Base-by-base conservation (phyloP, 1,140 invertebrate genomes). In the Drosophila virilis region DNA sequence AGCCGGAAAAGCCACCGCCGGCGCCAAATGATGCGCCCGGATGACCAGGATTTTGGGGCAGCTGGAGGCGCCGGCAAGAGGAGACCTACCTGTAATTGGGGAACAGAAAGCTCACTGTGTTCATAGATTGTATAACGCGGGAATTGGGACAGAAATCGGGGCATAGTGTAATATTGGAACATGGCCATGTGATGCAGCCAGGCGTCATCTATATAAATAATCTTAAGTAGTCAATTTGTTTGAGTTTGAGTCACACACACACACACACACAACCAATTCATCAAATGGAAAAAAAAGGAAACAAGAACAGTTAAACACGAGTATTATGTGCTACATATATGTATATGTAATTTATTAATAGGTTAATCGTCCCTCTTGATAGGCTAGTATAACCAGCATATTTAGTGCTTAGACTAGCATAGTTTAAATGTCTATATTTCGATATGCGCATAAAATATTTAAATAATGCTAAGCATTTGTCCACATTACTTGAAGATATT, bases 221-320 rank as follows among this genome's bases (percentile, higher is more conserved):
- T 51, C 22, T 70, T 91, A 91, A 81, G 88, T 91, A 91, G 88
- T 77, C 88, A 91, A 91, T 91, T 91, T 81, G 70, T 54, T 54
- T 77, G 65, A 15, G 15, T 61, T 61, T 50, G 17, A 62, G 58
- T 61, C 40, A 46, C 8, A 58, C 10, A 48, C 45, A 22, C 13
- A 1, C 15, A 57, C 13, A 35, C 42, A 22, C 22, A 42, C 40
- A 35, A 10, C 8, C 40, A 35, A 4, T 51, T 33, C 48, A 51
- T 35, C n/a, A n/a, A 51, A 33, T 33, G n/a, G 12, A 32, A 15
- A 17, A 17, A 67, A 50, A 54, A 52, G 46, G 51, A 6, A 38
- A 48, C 13, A 51, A 48, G 51, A 45, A 69, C 50, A 68, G 67
- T 55, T 75, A 60, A 52, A 60, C 45, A 54, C 43, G 51, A 86